Evolutionary conservation across 1,140 invertebrate species (phyloP).

Genomic region (Eupeodes corollae): DNA sequence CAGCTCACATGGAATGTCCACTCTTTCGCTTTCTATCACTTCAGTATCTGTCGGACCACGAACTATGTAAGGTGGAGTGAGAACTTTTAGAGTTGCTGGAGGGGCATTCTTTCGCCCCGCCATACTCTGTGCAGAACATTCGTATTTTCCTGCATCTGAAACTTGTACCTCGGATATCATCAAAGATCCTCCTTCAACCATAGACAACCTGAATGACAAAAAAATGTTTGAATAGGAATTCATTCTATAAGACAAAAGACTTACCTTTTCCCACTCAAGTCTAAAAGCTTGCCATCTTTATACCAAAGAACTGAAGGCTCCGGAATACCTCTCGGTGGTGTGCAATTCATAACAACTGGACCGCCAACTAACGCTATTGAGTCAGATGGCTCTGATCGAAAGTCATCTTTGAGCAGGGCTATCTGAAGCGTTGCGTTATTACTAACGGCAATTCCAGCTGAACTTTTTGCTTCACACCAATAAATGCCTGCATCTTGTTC

Average conservation of each 20-base stretch:
- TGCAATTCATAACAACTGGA: constrained; percentile 46
- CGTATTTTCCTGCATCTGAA: constrained; percentile 2
- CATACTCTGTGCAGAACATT: constrained; percentile 8
- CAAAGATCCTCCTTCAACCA: constrained; percentile 1
- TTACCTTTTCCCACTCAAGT: constrained; percentile 1
- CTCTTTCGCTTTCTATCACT: constrained; percentile 5
- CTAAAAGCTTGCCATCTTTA: constrained; percentile 4
- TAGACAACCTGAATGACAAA: not conserved
- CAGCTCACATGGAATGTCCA: constrained; percentile 54
- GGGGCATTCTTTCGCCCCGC: constrained; percentile 4
- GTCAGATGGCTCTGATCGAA: constrained; percentile 39
- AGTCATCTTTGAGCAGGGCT: constrained; percentile 3
- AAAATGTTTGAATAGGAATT: not conserved
- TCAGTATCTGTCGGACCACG: constrained; percentile 4
- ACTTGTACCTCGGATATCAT: constrained; percentile 8
- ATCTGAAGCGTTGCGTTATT: constrained; percentile 5
- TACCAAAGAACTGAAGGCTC: constrained; percentile 7
- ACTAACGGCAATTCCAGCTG: constrained; percentile 3
- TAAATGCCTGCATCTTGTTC: constrained; percentile 5
- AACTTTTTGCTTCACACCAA: constrained; percentile 6
- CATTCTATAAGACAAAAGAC: not conserved
- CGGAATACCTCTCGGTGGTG: constrained; percentile 5
- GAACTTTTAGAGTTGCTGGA: constrained; percentile 2
- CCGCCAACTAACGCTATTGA: constrained; percentile 37
- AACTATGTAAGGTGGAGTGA: constrained; percentile 1